A percentile compares a stretch with the other conserved stretches of the same genome.
phyloP scores from a whole-genome alignment of 2,888 invertebrate species.

The Resseliella maxima region DNA sequence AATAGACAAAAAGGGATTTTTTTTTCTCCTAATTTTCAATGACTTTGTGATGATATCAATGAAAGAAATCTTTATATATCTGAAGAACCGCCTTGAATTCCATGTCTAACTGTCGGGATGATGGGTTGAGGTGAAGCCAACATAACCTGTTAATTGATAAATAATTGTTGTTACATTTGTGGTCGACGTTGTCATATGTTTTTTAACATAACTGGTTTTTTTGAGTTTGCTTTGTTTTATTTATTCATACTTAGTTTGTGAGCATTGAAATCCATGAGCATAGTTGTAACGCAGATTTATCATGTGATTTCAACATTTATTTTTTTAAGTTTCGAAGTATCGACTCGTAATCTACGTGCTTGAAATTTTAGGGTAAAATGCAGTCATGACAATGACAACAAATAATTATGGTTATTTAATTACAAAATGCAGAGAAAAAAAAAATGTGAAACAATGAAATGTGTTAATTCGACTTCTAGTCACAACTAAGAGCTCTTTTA shows the following conservation, averaged over 20 bases:
- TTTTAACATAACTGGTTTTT: background rate
- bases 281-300: background rate
- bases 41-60: background rate
- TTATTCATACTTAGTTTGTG: background rate
- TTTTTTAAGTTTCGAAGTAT: background rate
- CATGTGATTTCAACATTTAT: background rate
- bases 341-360: background rate
- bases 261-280: background rate
- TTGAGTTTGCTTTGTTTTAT: background rate
- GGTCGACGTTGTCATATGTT: background rate
- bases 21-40: background rate
- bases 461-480: conserved; percentile 22
- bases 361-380: background rate
- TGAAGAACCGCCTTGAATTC: background rate
- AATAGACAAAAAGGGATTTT: background rate
- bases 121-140: background rate
- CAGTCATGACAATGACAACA: background rate
- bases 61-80: background rate
- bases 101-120: background rate
- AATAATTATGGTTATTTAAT: conserved; percentile 24
- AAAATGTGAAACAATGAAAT: background rate
- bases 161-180: conserved; percentile 23
- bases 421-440: background rate
- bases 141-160: conserved; percentile 48
- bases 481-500: background rate